These are phyloP conservation scores for Solen grandis DNA, from an alignment of 1,140 invertebrate genomes.

Conservation along the genomic window DNA sequence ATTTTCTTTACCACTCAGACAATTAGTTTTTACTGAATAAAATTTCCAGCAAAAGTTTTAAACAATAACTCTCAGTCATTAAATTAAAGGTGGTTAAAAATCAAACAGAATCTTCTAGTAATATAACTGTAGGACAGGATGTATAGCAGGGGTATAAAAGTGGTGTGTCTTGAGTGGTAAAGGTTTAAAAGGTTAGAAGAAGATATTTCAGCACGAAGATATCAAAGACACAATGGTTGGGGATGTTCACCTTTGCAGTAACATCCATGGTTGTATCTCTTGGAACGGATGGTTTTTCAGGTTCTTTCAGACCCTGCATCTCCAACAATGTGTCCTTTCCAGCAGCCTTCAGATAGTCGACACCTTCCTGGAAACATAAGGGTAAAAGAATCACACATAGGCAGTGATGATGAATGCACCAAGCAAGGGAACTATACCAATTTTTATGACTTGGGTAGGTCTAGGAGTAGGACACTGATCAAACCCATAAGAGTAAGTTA, in stretches of 20 bases:
- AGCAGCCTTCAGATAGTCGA: slow-evolving; percentile 67
- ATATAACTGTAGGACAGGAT: too few species aligned
- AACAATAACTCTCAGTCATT: not conserved
- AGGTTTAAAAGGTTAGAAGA: not conserved
- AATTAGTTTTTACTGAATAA: too few species aligned
- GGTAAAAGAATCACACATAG: too few species aligned
- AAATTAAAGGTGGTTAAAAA: not conserved
- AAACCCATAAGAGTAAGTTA: too few species aligned
- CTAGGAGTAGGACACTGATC: too few species aligned
- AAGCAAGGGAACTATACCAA: too few species aligned
- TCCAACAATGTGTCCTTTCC: slow-evolving; percentile 69
- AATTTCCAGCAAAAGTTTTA: too few species aligned
- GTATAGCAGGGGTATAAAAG: too few species aligned
- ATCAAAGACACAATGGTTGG: not conserved
- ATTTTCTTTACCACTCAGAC: too few species aligned
- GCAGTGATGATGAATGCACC: too few species aligned
- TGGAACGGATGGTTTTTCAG: slow-evolving; percentile 63
- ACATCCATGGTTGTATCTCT: slow-evolving; percentile 71
- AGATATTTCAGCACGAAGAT: not conserved
- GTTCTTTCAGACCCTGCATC: slow-evolving; percentile 66
- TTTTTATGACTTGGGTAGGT: too few species aligned
- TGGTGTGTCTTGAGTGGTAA: not conserved
- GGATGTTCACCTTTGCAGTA: slow-evolving; percentile 68
- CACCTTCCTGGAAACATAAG: slow-evolving; percentile 67
- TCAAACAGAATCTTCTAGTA: not conserved